Evolutionary conservation across 2,888 invertebrate species (phyloP).

Genomic region (Doris montereyensis): DNA sequence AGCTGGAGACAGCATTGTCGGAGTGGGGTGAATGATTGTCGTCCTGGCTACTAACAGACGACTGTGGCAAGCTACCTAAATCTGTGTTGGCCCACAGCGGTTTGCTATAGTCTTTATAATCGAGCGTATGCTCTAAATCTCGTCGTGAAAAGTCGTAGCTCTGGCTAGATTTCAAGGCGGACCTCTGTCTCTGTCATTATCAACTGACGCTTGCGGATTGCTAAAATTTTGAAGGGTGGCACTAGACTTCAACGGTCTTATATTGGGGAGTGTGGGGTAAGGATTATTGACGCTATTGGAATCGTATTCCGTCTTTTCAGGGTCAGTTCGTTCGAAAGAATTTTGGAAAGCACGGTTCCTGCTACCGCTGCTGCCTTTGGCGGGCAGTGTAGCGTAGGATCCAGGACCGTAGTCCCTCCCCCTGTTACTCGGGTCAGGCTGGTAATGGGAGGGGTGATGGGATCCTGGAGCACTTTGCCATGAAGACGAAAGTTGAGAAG

Average conservation of each 20-base stretch:
- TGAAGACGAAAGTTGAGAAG: conserved; percentile 41
- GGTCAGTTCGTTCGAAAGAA: neutral
- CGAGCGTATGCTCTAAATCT: conserved; percentile 43
- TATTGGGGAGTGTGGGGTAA: conserved; percentile 53
- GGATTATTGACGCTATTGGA: neutral
- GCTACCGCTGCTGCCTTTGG: conserved; percentile 39
- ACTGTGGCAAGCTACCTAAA: conserved; percentile 26
- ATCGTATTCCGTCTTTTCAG: neutral
- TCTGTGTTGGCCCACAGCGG: conserved; percentile 49
- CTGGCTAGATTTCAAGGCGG: conserved; percentile 30
- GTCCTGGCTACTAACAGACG: conserved; percentile 32
- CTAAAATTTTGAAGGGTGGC: neutral
- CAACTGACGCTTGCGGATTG: neutral
- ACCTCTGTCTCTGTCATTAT: neutral
- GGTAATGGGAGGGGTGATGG: conserved; percentile 48
- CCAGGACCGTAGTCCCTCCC: conserved; percentile 48
- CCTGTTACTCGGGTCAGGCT: conserved; percentile 44
- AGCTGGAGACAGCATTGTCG: conserved; percentile 48
- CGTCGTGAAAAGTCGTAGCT: conserved; percentile 38
- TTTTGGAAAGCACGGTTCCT: conserved; percentile 15
- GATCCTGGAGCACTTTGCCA: conserved; percentile 44
- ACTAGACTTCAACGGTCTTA: conserved; percentile 49
- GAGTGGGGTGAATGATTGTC: conserved; percentile 45
- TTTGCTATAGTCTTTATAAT: conserved; percentile 46
- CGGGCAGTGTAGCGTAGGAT: conserved; percentile 56